Evolutionary conservation across 92 coral and sea anemone genomes (phyloP), one percentile per base, ranked within the genome.

Genomic region (Palythoa caribaeorum): DNA sequence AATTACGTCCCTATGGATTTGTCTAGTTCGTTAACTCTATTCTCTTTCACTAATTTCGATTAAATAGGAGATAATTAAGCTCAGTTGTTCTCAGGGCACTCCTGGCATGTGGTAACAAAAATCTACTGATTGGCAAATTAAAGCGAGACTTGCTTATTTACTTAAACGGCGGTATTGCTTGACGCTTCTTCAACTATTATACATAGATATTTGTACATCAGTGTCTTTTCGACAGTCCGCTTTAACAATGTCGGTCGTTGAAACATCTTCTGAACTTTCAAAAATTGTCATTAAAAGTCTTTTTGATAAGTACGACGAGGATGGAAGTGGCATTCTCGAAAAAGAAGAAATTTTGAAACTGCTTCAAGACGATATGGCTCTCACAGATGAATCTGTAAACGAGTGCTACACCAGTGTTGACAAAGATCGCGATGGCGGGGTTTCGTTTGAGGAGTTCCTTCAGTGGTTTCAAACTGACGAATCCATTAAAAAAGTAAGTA

Each of bases 261-360:
- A 89, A 80, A 88, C 88, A 76, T 88, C 91, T 77, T 74, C 62
- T 59, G 86, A 88, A 14, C 84, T 87, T 3, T 94, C 96, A 9
- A 83, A 85, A 75, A 74, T 92, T 13, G 99, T 95, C 16, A 90
- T 97, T 37, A 89, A 88, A 88, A 97, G 99, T 80, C 76, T 97
- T 19, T 95, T 97, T 37, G 74, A 80, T 39, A 97, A 95, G 57
- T 97, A 97, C 84, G 99, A 97, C 80, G 78, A 88, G 16, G 99
- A 97, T 51, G 89, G 90, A 5, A 95, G 90, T 87, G 97, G 96
- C 1, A 85, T 83, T 1, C 91, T 97, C 9, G 91, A 88, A 70
- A 90, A 88, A 76, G 83, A 55, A 0, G 98, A 97, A 83, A 63
- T 95, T 75, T 50, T 91, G 39, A 12, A 38, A 21, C 83, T 97